Conservation (phyloP, 2,888 invertebrate genomes). For the Eutolmus rufibarbis region DNA sequence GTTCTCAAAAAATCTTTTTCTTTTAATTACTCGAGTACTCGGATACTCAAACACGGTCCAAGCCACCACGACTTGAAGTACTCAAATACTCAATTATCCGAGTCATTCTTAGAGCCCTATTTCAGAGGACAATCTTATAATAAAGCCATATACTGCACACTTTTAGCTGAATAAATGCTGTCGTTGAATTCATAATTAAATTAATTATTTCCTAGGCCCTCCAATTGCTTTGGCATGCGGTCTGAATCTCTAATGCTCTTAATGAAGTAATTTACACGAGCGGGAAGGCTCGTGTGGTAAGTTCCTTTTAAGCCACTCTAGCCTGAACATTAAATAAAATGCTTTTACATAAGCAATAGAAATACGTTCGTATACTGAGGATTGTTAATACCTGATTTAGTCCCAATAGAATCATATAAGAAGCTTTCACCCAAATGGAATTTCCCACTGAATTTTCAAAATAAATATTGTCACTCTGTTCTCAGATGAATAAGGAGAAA, state of each 20-base stretch:
- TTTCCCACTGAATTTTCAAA: not conserved
- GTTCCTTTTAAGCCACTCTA: not conserved
- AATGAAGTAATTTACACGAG: not conserved
- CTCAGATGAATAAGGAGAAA: not conserved
- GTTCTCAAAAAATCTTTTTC: too few relatives aligned
- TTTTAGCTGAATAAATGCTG: not conserved
- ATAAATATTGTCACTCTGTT: conserved; percentile 21
- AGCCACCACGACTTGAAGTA: too few relatives aligned
- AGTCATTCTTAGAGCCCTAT: too few relatives aligned
- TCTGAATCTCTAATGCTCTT: not conserved
- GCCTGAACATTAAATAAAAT: not conserved
- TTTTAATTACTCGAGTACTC: too few relatives aligned
- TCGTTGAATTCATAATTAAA: not conserved
- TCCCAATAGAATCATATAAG: conserved; percentile 14
- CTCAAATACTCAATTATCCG: too few relatives aligned
- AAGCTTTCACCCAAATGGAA: conserved; percentile 22
- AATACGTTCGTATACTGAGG: not conserved
- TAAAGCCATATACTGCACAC: not conserved
- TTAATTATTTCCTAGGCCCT: not conserved
- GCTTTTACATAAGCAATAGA: not conserved
- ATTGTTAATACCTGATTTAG: conserved; percentile 20
- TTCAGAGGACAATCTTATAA: not conserved
- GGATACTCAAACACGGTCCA: too few relatives aligned
- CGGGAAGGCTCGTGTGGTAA: not conserved
- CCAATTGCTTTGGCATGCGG: not conserved